Evolutionary conservation across 2,113 vertebrate genomes (phyloP), one percentile per base, ranked within the genome.

Genomic region (Dicentrarchus labrax): DNA sequence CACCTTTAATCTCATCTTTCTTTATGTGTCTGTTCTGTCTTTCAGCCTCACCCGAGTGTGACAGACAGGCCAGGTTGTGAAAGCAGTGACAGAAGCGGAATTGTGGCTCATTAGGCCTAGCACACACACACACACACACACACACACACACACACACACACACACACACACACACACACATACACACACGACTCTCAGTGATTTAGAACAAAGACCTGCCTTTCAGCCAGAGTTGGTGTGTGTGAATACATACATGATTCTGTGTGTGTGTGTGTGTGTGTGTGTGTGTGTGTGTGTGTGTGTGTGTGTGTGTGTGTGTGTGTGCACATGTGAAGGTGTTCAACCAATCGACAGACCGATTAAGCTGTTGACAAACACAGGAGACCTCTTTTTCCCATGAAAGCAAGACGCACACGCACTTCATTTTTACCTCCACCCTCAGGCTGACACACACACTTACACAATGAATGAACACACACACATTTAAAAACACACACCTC

Each of bases 341-440:
- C 60, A 71, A 81, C 64, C 76, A 72, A 73, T 85, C 38, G 22
- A 74, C 47, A 48, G 36, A 36, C 65, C 53, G 50, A 82, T 87
- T 74, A 75, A 74, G 71, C 71, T 83, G 61, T 85, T 76, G 79
- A 89, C 85, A 85, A 89, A 89, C 81, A 84, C 66, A 78, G 62
- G 69, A 66, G 57, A 69, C 72, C 68, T 38, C 72, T 87, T 62
- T 90, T 86, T 82, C 54, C 61, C 47, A 19, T 54, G 68, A 65
- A 59, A 48, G 64, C 45, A 68, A 61, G 53, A 19, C 36, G 9
- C 0, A 56, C 38, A 62, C 48, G 24, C 72, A n/a, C 17, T 47
- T 2, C 10, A 36, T 36, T 38, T 41, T 56, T 76, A 1, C 61
- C 48, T 56, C n/a, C 3, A 22, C 70, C 41, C n/a, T 67, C 3